Evolutionary conservation across 2,113 vertebrate genomes (phyloP).

Genomic region (Gorsachius goisagi): DNA sequence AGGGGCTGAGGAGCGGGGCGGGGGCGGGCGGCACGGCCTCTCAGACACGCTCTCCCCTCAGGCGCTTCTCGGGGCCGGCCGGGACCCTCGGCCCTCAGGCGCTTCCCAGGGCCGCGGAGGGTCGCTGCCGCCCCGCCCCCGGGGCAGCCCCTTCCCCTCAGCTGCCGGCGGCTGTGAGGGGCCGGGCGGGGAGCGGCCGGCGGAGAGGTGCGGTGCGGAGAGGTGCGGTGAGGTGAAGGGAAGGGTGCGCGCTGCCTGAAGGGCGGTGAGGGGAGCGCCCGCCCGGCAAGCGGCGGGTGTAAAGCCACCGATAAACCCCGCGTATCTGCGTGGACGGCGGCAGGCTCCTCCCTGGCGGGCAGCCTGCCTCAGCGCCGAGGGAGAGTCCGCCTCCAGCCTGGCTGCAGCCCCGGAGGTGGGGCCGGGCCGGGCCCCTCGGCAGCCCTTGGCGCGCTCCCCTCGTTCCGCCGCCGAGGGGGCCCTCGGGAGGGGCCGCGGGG

Average conservation of each 20-base stretch:
- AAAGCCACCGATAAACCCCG: background rate
- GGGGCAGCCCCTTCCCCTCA: background rate
- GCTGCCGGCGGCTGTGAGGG: background rate
- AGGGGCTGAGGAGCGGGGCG: background rate
- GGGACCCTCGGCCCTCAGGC: background rate
- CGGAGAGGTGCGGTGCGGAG: no score
- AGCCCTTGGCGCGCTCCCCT: background rate
- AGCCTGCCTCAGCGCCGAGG: background rate
- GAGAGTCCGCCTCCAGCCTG: background rate
- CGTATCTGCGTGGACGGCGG: background rate
- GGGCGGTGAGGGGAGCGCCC: background rate
- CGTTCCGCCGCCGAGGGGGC: background rate
- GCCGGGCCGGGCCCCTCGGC: no score
- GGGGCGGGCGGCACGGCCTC: background rate
- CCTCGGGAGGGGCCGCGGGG: background rate
- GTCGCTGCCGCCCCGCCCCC: background rate
- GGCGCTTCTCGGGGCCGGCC: background rate
- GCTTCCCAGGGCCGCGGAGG: background rate
- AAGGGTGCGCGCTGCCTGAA: background rate
- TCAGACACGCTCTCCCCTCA: accelerated
- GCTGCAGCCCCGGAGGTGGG: no score
- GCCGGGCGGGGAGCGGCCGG: background rate
- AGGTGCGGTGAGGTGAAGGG: background rate
- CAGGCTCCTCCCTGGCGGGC: background rate
- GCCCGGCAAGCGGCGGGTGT: background rate